Conservation (phyloP, 1,140 invertebrate genomes). For the Aphaenogaster rudis region DNA sequence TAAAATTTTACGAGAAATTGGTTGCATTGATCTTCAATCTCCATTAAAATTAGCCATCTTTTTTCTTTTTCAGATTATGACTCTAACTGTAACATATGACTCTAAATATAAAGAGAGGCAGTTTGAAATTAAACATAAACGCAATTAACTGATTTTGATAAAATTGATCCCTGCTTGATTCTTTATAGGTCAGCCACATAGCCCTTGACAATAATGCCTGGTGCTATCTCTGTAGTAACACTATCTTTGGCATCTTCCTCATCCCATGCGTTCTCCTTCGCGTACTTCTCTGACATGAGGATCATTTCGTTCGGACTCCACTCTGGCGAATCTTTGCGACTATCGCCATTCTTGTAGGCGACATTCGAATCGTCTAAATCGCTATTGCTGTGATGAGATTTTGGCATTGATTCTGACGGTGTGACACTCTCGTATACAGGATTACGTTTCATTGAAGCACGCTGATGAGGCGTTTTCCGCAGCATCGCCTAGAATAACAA, state of each 20-base stretch:
- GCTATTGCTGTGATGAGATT: constrained; percentile 75
- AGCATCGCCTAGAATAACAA: constrained; percentile 90
- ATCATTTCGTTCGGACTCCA: constrained; percentile 86
- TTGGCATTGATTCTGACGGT: constrained; percentile 69
- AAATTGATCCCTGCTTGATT: neutral
- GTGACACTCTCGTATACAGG: constrained; percentile 82
- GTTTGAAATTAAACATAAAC: neutral
- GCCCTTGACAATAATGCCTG: constrained; percentile 90
- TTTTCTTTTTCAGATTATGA: neutral
- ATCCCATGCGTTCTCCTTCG: constrained; percentile 81
- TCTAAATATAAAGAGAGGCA: neutral
- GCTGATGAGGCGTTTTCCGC: constrained; percentile 92
- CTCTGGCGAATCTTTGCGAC: constrained; percentile 81
- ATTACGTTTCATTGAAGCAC: constrained; percentile 90
- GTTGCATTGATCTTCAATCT: neutral
- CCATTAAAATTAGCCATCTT: neutral
- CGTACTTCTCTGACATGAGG: constrained; percentile 85
- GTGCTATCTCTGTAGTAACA: constrained; percentile 88
- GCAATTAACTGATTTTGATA: constrained; percentile 8
- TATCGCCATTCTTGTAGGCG: constrained; percentile 77
- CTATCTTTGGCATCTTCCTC: constrained; percentile 81
- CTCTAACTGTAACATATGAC: neutral
- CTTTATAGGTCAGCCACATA: constrained; percentile 89
- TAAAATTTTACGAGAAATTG: neutral
- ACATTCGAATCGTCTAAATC: constrained; percentile 79